Evolutionary conservation across 2,888 invertebrate genomes (phyloP).

Genomic region (Spatulosminthurus flaviceps): DNA sequence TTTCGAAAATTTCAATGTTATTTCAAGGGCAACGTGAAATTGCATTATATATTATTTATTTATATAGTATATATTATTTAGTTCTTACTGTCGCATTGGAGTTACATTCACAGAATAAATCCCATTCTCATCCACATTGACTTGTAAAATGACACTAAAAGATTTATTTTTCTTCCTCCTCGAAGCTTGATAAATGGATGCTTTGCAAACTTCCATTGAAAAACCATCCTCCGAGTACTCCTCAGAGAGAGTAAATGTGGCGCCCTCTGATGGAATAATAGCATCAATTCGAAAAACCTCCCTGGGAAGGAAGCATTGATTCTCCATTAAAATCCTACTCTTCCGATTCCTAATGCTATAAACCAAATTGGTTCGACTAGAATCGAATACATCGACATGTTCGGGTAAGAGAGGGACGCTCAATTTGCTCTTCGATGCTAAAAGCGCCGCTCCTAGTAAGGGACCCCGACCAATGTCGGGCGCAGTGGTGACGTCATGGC

Average conservation of each 20-base stretch:
- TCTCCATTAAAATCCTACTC: background rate
- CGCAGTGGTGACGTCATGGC: background rate
- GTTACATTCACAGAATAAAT: background rate
- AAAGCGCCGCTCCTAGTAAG: background rate
- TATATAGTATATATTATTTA: too few relatives aligned
- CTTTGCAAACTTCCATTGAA: background rate
- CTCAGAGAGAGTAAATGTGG: background rate
- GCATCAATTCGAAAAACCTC: background rate
- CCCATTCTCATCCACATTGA: background rate
- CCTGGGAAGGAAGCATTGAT: background rate
- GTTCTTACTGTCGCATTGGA: background rate
- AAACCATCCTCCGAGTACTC: constrained; percentile 1
- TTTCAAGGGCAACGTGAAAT: too few relatives aligned
- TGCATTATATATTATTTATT: too few relatives aligned
- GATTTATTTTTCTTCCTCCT: background rate
- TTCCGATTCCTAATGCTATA: background rate
- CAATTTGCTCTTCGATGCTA: background rate
- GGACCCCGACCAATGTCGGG: background rate
- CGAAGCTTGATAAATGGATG: background rate
- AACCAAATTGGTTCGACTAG: background rate
- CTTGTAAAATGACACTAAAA: background rate
- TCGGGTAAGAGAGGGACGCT: background rate
- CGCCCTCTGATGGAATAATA: background rate
- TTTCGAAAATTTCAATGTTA: too few relatives aligned
- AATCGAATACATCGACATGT: background rate